Base-by-base conservation (phyloP, 2,888 invertebrate species). In the Lasioglossum oenotherae region DNA sequence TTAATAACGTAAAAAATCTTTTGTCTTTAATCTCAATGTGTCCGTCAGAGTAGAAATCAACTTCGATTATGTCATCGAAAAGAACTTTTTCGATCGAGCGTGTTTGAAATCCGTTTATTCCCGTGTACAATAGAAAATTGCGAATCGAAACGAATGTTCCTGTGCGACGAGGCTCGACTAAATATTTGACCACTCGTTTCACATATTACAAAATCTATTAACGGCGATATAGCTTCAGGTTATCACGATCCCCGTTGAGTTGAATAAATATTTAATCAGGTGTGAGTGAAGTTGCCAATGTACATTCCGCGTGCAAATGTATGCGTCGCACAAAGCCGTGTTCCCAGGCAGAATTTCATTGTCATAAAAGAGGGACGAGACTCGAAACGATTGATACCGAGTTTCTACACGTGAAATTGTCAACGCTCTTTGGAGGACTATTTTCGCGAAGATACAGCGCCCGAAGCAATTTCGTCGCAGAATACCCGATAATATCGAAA, bases 181-280 rank as follows among this genome's bases (percentile, higher is more conserved):
- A 71, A 71, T 71, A 41, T 71, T 71, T 71, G 41, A 41, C 71
- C 12, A 71, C 23, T 41, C 38, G 41, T 71, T 74, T 49, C 49
- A 12, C 12, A 49, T 35, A 49, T 53, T 53, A 23, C 10, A 31
- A 53, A 49, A 74, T 74, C 74, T 53, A 73, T 74, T 31, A 31
- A 53, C 46, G 23, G 3, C 10, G 44, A 73, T 31, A 27, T 46
- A 46, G 27, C 27, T 10, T 3, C 46, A 1, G 19, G 31, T 46
- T 31, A 49, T 74, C 44, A 49, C 31, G 74, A 49, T 23, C 23
- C 31, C 2, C 31, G 31, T 31, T 10, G 31, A 74, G 35, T 35
- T 23, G 35, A 53, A 35, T 35, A 74, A 74, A 74, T 74, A 74
- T 49, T 74, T 53, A 35, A 74, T 35, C 74, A 74, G 74, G 35